Base-by-base conservation (phyloP, 2,113 vertebrate species). In the Hirundichthys speculiger region DNA sequence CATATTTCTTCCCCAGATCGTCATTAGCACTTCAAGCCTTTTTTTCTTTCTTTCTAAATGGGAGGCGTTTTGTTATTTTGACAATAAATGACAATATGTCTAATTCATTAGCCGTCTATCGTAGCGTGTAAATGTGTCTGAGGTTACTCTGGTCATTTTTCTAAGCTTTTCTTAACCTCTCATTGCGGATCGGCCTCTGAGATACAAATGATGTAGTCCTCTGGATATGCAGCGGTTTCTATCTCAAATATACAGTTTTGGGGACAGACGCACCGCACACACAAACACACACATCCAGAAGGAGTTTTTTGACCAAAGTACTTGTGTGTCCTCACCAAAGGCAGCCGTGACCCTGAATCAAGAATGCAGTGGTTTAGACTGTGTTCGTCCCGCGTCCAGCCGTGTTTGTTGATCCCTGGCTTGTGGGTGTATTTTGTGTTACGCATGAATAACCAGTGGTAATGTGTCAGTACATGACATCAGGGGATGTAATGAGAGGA, bases 221-320 rank as follows among this genome's bases (percentile, higher is more conserved):
- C 58, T 34, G 73, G 63, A 68, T 54, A 80, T 77, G 78, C 67
- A 70, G 84, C 2, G 77, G 84, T 82, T 83, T 82, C 54, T 74
- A 47, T 62, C 70, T 73, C 40, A 80, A 82, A 87, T 71, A 80
- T 51, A 78, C 80, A 83, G 55, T 67, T 65, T n/a, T 72, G 27
- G 65, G 54, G 56, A 75, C 68, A 64, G 25, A 45, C 57, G 58
- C 51, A 34, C 30, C 18, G 3, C 40, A 40, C 10, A 59, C 48
- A 59, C 22, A 47, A 42, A 64, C 30, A 74, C 59, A n/a, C n/a
- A 69, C 64, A 20, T 51, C 45, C 61, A 62, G 9, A 69, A 34
- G 19, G 50, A 43, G 30, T 14, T 69, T n/a, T n/a, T 9, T 71
- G 49, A 75, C 72, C 73, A 69, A 21, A 64, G 69, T 67, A 61